phyloP scores from a whole-genome alignment of 2,113 vertebrate genomes.

The Chunga burmeisteri region DNA sequence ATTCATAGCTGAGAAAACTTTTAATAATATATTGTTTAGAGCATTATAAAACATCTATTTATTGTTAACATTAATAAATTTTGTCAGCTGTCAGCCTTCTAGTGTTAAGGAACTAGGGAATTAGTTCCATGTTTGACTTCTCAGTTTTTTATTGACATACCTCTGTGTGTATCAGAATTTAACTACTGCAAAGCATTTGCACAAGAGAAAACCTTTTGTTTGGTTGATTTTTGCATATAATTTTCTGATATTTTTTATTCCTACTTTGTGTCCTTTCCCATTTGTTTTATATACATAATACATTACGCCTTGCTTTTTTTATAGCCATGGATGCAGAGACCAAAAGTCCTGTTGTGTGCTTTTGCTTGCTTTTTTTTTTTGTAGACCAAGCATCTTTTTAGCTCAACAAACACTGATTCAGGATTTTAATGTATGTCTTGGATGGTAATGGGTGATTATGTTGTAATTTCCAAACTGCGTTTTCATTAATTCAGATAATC shows the following conservation, averaged over 20 bases:
- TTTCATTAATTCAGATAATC: conserved; percentile 56
- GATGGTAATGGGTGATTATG: not conserved
- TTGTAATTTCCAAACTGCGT: conserved; percentile 48
- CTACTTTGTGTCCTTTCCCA: not conserved
- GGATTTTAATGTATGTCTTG: conserved; percentile 47
- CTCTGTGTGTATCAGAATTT: not conserved
- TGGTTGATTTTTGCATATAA: not conserved
- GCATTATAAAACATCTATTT: not conserved
- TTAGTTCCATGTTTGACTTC: not conserved
- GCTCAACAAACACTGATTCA: not conserved
- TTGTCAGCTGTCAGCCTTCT: not conserved
- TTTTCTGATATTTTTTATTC: not conserved
- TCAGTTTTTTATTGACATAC: not conserved
- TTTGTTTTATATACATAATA: not conserved
- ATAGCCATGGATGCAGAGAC: not conserved
- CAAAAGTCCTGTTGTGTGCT: conserved; percentile 11
- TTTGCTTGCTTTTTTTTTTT: conserved; percentile 29
- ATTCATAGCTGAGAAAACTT: not conserved
- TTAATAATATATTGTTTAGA: not conserved
- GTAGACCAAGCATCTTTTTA: conserved; percentile 11
- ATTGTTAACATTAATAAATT: not conserved
- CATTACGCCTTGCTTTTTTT: not conserved
- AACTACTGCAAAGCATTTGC: not conserved
- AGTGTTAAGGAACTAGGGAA: not conserved
- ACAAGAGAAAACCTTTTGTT: not conserved